phyloP scores from a whole-genome alignment of 1,140 invertebrate species.

The Ptiloglossa arizonensis region DNA sequence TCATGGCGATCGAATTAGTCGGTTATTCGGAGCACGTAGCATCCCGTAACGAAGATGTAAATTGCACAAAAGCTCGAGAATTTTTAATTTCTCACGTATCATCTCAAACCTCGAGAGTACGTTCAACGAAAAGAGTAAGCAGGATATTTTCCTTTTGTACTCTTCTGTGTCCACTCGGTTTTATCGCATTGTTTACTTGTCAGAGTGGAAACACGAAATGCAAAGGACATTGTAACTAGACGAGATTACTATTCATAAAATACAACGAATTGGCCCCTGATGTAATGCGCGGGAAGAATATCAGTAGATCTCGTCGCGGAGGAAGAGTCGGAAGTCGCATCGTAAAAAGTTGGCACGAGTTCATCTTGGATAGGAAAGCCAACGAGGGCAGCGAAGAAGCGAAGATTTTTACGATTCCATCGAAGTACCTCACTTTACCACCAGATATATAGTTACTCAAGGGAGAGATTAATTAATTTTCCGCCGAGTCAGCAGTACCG shows the following conservation, averaged over 20 bases:
- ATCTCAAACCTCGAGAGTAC: not conserved
- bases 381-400: not conserved
- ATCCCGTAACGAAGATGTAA: not conserved
- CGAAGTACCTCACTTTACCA: constrained; percentile 1
- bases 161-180: not conserved
- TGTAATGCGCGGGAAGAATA: constrained; percentile 28
- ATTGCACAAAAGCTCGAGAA: not conserved
- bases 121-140: not conserved
- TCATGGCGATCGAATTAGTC: not conserved
- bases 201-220: not conserved
- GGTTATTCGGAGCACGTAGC: not conserved
- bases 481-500: not conserved
- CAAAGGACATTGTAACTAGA: not conserved
- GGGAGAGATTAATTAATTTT: constrained; percentile 25
- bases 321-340: constrained; percentile 36
- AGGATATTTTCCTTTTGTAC: not conserved
- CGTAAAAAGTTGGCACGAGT: constrained; percentile 52
- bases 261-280: constrained; percentile 14
- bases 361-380: constrained; percentile 15
- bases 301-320: constrained; percentile 40
- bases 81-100: too few relatives aligned
- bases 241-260: constrained; percentile 39
- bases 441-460: not conserved
- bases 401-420: constrained; percentile 46
- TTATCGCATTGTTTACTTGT: not conserved